phyloP scores from a whole-genome alignment of 2,888 invertebrate species.

The Sesamia inferens region DNA sequence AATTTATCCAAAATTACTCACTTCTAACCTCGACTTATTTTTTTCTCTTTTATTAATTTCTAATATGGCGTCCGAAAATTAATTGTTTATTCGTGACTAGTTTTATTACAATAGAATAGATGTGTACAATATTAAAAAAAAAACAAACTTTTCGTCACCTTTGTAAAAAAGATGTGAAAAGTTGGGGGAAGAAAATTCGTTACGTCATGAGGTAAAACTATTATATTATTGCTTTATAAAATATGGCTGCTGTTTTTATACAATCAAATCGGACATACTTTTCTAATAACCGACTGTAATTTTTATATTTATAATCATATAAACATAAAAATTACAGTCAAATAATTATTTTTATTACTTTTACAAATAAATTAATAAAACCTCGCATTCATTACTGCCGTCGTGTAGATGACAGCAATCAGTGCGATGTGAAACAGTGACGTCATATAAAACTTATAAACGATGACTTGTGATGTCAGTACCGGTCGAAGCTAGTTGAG shows the following conservation, averaged over 20 bases:
- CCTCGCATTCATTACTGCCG: constrained; percentile 16
- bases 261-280: constrained; percentile 36
- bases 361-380: constrained; percentile 58
- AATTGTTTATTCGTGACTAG: constrained; percentile 79
- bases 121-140: constrained; percentile 21
- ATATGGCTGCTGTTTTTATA: constrained; percentile 44
- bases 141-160: constrained; percentile 70
- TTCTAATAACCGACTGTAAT: constrained; percentile 2
- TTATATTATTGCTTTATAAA: constrained; percentile 23
- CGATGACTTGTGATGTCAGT: constrained; percentile 74
- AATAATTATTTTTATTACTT: constrained; percentile 13
- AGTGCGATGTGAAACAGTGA: constrained; percentile 10
- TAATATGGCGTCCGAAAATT: constrained; percentile 76
- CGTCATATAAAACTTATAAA: constrained; percentile 68
- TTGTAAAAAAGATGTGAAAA: constrained; percentile 78
- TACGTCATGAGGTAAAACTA: constrained; percentile 70
- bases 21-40: constrained; percentile 44
- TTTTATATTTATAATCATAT: constrained; percentile 17
- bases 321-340: constrained; percentile 33
- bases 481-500: constrained; percentile 84
- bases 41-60: constrained; percentile 61
- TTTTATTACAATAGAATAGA: constrained; percentile 72
- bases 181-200: constrained; percentile 62
- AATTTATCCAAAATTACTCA: constrained; percentile 29
- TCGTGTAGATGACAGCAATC: constrained; percentile 13